Evolutionary conservation across 1,140 invertebrate species (phyloP).

Genomic region (Calephelis virginiensis): DNA sequence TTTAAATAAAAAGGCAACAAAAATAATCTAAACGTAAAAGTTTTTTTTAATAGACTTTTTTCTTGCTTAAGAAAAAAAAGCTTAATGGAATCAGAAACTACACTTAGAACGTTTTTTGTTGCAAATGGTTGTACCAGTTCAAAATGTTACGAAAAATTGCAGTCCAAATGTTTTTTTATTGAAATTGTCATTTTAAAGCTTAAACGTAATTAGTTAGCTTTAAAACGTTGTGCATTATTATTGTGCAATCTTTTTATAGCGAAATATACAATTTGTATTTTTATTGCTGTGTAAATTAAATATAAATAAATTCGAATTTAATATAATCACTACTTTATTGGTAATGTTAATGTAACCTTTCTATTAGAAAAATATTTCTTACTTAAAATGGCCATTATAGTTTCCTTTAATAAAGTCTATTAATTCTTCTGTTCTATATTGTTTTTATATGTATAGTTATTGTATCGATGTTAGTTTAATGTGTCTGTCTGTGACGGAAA

Average conservation of each 20-base stretch:
- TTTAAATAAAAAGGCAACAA: too few species aligned
- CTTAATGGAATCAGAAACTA: too few species aligned
- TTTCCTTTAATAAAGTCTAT: not conserved
- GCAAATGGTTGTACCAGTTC: too few species aligned
- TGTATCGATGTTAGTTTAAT: slow-evolving; percentile 16
- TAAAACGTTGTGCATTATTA: slow-evolving; percentile 46
- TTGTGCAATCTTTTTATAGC: slow-evolving; percentile 47
- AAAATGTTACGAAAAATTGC: not conserved
- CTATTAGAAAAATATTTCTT: slow-evolving; percentile 10
- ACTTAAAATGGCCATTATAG: slow-evolving; percentile 12
- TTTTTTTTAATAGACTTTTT: too few species aligned
- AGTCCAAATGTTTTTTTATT: not conserved
- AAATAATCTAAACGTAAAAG: too few species aligned
- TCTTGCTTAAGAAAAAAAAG: too few species aligned
- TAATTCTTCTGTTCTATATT: slow-evolving; percentile 3
- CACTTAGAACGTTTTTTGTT: too few species aligned
- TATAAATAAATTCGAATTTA: slow-evolving; percentile 9
- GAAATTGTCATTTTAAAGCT: slow-evolving; percentile 2
- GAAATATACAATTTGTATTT: slow-evolving; percentile 18
- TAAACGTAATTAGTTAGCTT: not conserved
- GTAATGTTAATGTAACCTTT: not conserved
- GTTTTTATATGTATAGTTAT: slow-evolving; percentile 19
- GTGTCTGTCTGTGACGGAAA: slow-evolving; percentile 6
- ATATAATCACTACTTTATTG: not conserved
- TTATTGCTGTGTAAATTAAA: slow-evolving; percentile 13